Evolutionary conservation across 1,140 invertebrate species (phyloP).

Genomic region (Trigoniulus corallinus): DNA sequence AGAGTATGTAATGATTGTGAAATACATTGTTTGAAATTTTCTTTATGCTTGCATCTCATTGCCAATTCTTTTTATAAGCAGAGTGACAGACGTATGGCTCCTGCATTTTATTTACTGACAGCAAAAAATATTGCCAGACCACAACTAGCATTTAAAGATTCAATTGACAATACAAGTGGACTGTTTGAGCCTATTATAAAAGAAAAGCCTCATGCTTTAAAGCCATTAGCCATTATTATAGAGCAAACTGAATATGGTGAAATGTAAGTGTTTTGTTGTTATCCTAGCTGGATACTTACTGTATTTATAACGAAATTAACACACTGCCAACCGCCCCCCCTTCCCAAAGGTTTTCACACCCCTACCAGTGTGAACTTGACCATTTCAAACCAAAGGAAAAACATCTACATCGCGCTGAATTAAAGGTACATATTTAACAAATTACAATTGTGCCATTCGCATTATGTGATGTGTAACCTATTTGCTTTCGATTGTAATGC

Average conservation of each 20-base stretch:
- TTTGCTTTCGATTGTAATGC: too few species aligned
- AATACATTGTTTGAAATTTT: constrained; percentile 1
- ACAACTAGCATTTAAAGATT: constrained; percentile 66
- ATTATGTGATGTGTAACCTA: too few species aligned
- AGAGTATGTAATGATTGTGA: too few species aligned
- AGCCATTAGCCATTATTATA: constrained; percentile 53
- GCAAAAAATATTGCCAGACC: constrained; percentile 61
- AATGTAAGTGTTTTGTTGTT: constrained; percentile 18
- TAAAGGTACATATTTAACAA: neutral
- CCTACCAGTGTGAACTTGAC: constrained; percentile 74
- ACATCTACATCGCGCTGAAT: constrained; percentile 4
- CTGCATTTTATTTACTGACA: constrained; percentile 28
- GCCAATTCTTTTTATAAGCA: too few species aligned
- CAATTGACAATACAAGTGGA: constrained; percentile 57
- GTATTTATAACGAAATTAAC: constrained; percentile 9
- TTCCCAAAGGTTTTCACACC: constrained; percentile 72
- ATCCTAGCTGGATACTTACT: neutral
- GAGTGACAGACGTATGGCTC: too few species aligned
- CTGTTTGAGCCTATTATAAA: constrained; percentile 67
- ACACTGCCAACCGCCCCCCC: constrained; percentile 19
- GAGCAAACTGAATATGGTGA: constrained; percentile 42
- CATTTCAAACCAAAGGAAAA: constrained; percentile 20
- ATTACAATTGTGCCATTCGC: too few species aligned
- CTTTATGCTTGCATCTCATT: too few species aligned
- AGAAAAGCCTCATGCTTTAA: constrained; percentile 74